Base-by-base conservation (phyloP, 2,113 vertebrate genomes). In the Lophotis ruficrista region DNA sequence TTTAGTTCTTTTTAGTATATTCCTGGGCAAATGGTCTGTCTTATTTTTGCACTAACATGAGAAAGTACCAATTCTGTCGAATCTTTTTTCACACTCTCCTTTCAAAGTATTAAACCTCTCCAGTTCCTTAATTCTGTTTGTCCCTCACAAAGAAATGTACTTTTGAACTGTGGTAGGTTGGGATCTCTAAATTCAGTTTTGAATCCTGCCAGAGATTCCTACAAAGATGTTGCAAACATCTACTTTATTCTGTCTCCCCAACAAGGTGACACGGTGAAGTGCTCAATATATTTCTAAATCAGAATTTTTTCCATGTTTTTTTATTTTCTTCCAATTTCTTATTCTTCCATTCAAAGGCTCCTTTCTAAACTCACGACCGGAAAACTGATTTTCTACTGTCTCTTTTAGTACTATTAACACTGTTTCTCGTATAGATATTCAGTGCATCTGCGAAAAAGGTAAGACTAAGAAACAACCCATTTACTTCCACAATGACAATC, bases 1-100 rank as follows among this genome's bases (percentile, higher is more conserved):
- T 94, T 96, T 93, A 95, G 93, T 82, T 89, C 35, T 91, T 94
- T 85, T 82, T 61, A 91, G 81, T 68, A 78, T 85, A 86, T 91
- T 94, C 48, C 56, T 61, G 43, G 53, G 87, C 53, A 96, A 87
- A 87, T 6, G 9, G 48, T 93, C 28, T 68, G 37, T 83, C 73
- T 87, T 83, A 33, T 86, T 79, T 82, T 76, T 93, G 60, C 21
- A 38, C 23, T 73, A 95, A 89, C 19, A 75, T 50, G 80, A 94
- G 91, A 87, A 89, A 19, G 24, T 82, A 79, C 22, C 4, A 6
- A 78, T 84, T 89, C 71, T 83, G 30, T 62, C 47, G 35, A 94
- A 54, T 1, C 7, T 87, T 90, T 87, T 68, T 62, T 94, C 38
- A 41, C 45, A 38, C 9, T 82, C 68, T 86, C 5, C 27, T 94